phyloP scores from a whole-genome alignment of 2,113 vertebrate species.

The chimpanzee (Pan troglodytes) region NHGRI_mPanTro3-v2.1_pri NC_072398.2:35203001-35203500 shows the following conservation, averaged over 20 bases:
- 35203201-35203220: background rate
- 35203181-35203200: background rate
- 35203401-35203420: background rate
- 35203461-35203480: background rate
- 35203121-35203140: background rate
- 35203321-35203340: background rate
- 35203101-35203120: background rate
- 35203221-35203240: background rate
- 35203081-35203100: background rate
- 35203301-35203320: background rate
- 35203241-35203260: background rate
- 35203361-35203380: background rate
- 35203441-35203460: background rate
- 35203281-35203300: background rate
- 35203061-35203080: background rate
- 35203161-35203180: background rate
- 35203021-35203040: no score
- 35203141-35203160: background rate
- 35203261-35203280: background rate
- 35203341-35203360: background rate
- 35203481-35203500: background rate
- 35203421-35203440: background rate
- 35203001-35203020: accelerated
- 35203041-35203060: background rate
- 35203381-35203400: background rate